Evolutionary conservation across 2,113 vertebrate species (phyloP), one percentile per base, ranked within the genome.

Genomic region (Amphilophus citrinellus): DNA sequence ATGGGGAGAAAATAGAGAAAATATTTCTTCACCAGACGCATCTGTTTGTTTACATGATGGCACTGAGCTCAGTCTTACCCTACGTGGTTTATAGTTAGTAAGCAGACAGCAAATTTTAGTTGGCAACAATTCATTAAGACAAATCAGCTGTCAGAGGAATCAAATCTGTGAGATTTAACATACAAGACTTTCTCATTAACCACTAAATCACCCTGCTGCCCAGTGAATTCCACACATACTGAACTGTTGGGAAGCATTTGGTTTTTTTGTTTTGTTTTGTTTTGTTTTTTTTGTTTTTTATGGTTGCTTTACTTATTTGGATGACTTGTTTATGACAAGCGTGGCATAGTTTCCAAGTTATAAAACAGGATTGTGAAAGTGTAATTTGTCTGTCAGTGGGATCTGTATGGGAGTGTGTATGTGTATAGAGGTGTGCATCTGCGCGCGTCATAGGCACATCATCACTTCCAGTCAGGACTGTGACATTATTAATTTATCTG

Each of bases 241-340:
- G 58, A 78, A 63, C 71, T 83, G 60, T 85, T 83, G 71, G 82
- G 84, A 91, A 80, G 79, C 82, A 80, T 60, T 87, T 78, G 83
- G 62, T 3, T 30, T 30, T 27, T 27, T 27, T 27, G 27, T 27
- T 27, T 27, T 24, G 24, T 24, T 39, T 39, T 86, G 86, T 60
- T 79, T 87, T 87, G 68, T 3, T 30, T 30, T 27, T 27, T 27
- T 27, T 24, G 24, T 2, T 39, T 39, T 86, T 88, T 60, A 37
- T 79, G 59, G 77, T 85, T 6, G 24, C 65, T 85, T 62, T 47
- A 82, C 63, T 73, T 71, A 77, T 91, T 82, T 82, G 73, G 77
- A 83, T 35, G 61, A 88, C 50, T 91, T 88, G 81, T 89, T 91
- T 89, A 85, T 88, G 61, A 84, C 22, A 11, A 82, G 75, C 75